Conservation (phyloP, 2,888 invertebrate genomes). For the Quadriops clusia region DNA sequence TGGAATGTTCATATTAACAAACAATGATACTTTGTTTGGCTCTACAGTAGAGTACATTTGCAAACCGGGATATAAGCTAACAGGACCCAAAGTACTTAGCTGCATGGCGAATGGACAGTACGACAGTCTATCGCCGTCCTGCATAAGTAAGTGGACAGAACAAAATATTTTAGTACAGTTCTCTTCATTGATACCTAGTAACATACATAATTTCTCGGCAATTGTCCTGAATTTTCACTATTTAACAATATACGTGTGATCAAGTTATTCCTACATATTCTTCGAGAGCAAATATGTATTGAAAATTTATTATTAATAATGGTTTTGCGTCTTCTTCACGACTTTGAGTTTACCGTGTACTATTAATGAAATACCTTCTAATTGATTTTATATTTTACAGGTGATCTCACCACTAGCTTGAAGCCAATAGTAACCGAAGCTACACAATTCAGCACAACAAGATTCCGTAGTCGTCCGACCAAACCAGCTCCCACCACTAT, state of each 20-base stretch:
- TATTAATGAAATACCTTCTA: too few species aligned
- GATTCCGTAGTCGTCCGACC: slow-evolving; percentile 29
- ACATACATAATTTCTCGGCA: too few species aligned
- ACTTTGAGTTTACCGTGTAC: too few species aligned
- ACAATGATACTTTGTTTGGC: slow-evolving; percentile 55
- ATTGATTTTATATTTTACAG: slow-evolving; percentile 29
- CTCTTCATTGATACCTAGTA: too few species aligned
- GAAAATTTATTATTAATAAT: too few species aligned
- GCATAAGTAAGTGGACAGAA: slow-evolving; percentile 32
- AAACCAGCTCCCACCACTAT: slow-evolving; percentile 33
- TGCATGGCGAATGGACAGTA: slow-evolving; percentile 71
- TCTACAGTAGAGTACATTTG: slow-evolving; percentile 67
- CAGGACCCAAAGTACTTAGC: slow-evolving; percentile 52
- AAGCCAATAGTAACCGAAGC: slow-evolving; percentile 21
- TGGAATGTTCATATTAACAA: slow-evolving; percentile 39
- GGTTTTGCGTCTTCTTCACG: too few species aligned
- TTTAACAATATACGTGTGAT: too few species aligned
- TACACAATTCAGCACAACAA: slow-evolving; percentile 27
- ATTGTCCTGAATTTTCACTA: too few species aligned
- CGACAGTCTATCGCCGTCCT: slow-evolving; percentile 63
- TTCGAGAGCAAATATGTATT: too few species aligned
- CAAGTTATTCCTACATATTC: too few species aligned
- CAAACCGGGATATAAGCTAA: slow-evolving; percentile 52
- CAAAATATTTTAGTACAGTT: background rate
- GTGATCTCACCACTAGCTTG: slow-evolving; percentile 39